A percentile compares a stretch with the other conserved stretches of the same genome.
phyloP scores from a whole-genome alignment of 2,797 vertebrate genomes.

The Falco columbarius region DNA sequence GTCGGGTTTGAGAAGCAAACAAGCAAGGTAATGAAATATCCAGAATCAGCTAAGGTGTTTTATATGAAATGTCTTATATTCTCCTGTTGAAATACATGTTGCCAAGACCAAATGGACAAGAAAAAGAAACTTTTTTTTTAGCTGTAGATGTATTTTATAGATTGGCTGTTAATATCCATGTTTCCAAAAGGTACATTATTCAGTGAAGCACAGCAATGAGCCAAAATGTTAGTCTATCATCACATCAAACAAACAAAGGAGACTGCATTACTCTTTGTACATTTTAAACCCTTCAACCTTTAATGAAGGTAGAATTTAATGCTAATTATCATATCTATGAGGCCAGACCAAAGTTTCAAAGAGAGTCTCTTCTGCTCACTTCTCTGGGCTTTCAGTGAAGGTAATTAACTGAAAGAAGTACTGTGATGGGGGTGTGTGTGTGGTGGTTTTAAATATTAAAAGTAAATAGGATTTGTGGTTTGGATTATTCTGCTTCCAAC shows the following conservation, averaged over 20 bases:
- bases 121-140: constrained; percentile 72
- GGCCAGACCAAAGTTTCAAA: constrained; percentile 19
- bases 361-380: not conserved
- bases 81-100: constrained; percentile 56
- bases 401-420: constrained; percentile 42
- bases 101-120: constrained; percentile 69
- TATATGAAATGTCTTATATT: constrained; percentile 35
- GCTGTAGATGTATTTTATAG: constrained; percentile 53
- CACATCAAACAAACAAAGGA: not conserved
- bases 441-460: not conserved
- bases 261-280: not conserved
- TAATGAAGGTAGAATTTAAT: constrained; percentile 50
- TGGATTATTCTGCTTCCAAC: constrained; percentile 57
- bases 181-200: constrained; percentile 59
- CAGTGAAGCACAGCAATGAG: constrained; percentile 4
- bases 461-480: constrained; percentile 24
- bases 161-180: constrained; percentile 47
- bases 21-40: not conserved
- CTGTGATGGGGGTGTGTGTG: not conserved
- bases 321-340: constrained; percentile 43
- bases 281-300: constrained; percentile 10
- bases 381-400: constrained; percentile 24
- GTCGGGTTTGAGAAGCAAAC: not conserved
- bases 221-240: constrained; percentile 34
- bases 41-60: constrained; percentile 30